Evolutionary conservation across 2,888 invertebrate genomes (phyloP).

Genomic region (Bombylius major): DNA sequence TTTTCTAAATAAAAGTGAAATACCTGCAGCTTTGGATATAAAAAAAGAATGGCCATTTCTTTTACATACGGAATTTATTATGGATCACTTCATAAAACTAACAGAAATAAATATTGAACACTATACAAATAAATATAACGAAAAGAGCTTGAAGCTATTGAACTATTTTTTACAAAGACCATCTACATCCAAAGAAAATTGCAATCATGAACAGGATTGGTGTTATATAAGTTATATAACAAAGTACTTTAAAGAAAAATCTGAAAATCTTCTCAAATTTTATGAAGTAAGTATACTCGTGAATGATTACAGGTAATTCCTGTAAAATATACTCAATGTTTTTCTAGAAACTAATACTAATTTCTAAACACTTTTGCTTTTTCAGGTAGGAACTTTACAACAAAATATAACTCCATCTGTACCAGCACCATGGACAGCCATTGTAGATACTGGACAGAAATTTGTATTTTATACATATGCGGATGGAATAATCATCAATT

Average conservation of each 20-base stretch:
- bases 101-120: not conserved
- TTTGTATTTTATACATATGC: not conserved
- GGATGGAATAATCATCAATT: not conserved
- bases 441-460: not conserved
- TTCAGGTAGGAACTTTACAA: not conserved
- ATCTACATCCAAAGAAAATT: not conserved
- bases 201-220: not conserved
- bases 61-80: not conserved
- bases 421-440: not conserved
- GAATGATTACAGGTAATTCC: not conserved
- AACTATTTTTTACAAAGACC: not conserved
- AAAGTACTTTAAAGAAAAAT: not conserved
- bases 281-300: not conserved
- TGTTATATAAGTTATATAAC: not conserved
- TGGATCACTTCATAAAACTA: not conserved
- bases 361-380: not conserved
- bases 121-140: not conserved
- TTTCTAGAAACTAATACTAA: not conserved
- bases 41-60: not conserved
- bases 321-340: too few species aligned
- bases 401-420: not conserved
- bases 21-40: not conserved
- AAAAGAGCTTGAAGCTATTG: not conserved
- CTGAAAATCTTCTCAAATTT: not conserved
- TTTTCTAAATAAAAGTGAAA: not conserved